phyloP scores from a whole-genome alignment of 2,888 invertebrate species.

The Andrena camellia region DNA sequence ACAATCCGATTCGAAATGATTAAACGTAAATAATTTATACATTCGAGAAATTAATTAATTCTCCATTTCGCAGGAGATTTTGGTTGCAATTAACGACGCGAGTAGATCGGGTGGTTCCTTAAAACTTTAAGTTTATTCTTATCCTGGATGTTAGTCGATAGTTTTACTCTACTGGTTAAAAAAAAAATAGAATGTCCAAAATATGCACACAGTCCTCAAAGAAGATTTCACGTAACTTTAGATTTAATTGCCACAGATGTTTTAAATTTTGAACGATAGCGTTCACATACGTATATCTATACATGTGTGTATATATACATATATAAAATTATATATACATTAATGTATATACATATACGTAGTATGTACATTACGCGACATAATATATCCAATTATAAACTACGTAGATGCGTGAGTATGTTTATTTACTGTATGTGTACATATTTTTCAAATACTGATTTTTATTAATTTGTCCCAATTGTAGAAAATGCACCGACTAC shows the following conservation, averaged over 20 bases:
- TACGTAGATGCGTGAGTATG: slow-evolving; percentile 29
- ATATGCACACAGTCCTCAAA: slow-evolving; percentile 1
- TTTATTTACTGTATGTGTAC: slow-evolving; percentile 52
- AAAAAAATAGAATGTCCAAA: slow-evolving; percentile 13
- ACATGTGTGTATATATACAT: slow-evolving; percentile 15
- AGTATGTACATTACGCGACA: slow-evolving; percentile 37
- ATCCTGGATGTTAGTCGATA: slow-evolving; percentile 6
- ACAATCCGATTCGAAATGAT: neutral
- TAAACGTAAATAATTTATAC: slow-evolving; percentile 4
- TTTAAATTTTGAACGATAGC: neutral
- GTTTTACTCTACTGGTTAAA: slow-evolving; percentile 12
- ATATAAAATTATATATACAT: slow-evolving; percentile 22
- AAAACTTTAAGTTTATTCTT: neutral
- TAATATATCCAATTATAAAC: slow-evolving; percentile 41
- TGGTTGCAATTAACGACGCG: slow-evolving; percentile 1
- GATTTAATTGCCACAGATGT: slow-evolving; percentile 5
- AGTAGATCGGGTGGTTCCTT: slow-evolving; percentile 1
- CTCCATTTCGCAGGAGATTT: neutral
- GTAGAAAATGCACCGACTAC: slow-evolving; percentile 23
- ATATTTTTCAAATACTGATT: slow-evolving; percentile 48
- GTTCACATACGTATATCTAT: slow-evolving; percentile 34
- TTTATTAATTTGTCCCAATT: slow-evolving; percentile 35
- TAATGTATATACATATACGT: slow-evolving; percentile 18
- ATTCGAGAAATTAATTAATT: neutral
- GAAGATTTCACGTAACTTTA: slow-evolving; percentile 10